phyloP scores from a whole-genome alignment of 2,888 invertebrate species.

The Lepidocyrtoides sp. region DNA sequence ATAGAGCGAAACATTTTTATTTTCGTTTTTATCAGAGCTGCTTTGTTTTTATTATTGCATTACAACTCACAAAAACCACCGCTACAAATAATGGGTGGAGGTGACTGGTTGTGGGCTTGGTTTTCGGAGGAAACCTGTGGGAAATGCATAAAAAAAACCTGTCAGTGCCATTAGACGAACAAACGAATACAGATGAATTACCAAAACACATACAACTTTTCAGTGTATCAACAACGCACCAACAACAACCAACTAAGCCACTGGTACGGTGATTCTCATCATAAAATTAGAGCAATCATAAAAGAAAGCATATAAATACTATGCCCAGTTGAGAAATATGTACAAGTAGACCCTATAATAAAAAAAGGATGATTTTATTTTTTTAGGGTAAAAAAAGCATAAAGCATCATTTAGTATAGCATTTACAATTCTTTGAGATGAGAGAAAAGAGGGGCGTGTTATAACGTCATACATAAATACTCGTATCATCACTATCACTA shows the following conservation, averaged over 20 bases:
- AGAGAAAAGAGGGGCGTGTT: neutral
- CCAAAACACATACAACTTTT: too few species aligned
- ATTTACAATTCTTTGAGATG: neutral
- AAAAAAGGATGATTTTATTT: neutral
- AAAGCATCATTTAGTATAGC: neutral
- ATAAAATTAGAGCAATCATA: neutral
- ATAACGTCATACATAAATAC: conserved; percentile 32
- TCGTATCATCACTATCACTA: neutral
- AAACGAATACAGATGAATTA: conserved; percentile 31
- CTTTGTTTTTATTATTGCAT: conserved; percentile 37
- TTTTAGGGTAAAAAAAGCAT: neutral
- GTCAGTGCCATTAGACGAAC: conserved; percentile 36
- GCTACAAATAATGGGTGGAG: conserved; percentile 17
- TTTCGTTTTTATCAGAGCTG: neutral
- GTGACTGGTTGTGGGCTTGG: conserved; percentile 17
- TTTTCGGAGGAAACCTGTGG: conserved; percentile 49
- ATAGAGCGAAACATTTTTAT: neutral
- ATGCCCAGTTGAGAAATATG: too few species aligned
- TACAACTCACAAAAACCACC: neutral
- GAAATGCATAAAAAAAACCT: conserved; percentile 30
- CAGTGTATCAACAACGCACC: neutral
- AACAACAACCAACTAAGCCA: neutral
- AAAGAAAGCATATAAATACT: neutral
- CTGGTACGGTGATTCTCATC: neutral
- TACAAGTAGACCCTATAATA: too few species aligned